Base-by-base conservation (phyloP, 2,888 invertebrate species). In the Brachyopa scutellaris region DNA sequence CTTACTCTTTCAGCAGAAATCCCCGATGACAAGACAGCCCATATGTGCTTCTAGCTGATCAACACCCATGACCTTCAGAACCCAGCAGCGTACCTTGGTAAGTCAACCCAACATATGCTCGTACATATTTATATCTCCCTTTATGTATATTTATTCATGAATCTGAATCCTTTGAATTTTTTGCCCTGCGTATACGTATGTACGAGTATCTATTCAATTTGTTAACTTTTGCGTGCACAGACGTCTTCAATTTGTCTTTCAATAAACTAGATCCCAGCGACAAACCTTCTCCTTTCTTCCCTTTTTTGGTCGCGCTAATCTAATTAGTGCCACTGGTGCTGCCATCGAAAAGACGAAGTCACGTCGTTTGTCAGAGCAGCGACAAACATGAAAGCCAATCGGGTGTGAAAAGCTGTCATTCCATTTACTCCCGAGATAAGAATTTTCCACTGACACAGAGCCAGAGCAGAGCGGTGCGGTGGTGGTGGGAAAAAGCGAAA, bases 161-260 rank as follows among this genome's bases (percentile, higher is more conserved):
- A 26, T 3, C 13, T 19, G 55, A 69, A 69, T 74, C 80, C 74
- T 80, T 80, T 80, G 64, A 80, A 70, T 51, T 69, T 36, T 45
- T 42, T 11, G n/a, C 64, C 29, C 38, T 26, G 19, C 15, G n/a
- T 38, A 29, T 17, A 9, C 38, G 21, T 21, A 11, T 19, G 15
- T 26, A n/a, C 23, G 9, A 26, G 21, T 49, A 69, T 74, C 69
- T 69, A 74, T 80, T 80, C 74, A 76, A 80, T 80, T 80, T 80
- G 69, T 69, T 80, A 80, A 74, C 80, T 80, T 80, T 80, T 80
- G 74, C 80, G 80, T 80, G 69, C 80, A 80, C 38, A 80, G 80
- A 80, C 74, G 64, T 80, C 69, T 74, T 80, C 80, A 80, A 80
- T 80, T 80, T 80, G 80, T 80, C 80, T 80, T 80, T 76, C 74